Conservation (phyloP, 2,797 vertebrate genomes). For the Malurus splendens region DNA sequence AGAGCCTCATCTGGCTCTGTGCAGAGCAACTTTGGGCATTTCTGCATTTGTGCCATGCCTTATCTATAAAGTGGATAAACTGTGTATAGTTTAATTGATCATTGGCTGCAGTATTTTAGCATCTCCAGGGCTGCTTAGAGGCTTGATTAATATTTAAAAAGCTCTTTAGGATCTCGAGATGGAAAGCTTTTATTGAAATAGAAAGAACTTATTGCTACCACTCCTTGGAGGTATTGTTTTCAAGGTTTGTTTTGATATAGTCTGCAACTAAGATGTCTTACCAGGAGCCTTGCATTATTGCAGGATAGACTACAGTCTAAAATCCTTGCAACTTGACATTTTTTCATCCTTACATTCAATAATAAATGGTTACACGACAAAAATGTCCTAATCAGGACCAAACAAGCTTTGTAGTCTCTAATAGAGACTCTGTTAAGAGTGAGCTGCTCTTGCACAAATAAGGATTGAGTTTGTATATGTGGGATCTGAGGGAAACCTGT, state of each 20-base stretch:
- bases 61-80: constrained; percentile 23
- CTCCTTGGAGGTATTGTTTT: constrained; percentile 20
- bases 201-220: constrained; percentile 14
- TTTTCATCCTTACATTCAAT: constrained; percentile 2
- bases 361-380: constrained; percentile 5
- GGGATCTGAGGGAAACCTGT: neutral
- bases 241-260: constrained; percentile 19
- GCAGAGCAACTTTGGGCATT: neutral
- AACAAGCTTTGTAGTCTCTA: neutral
- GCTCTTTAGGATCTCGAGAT: constrained; percentile 23
- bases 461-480: neutral
- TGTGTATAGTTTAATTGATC: constrained; percentile 47
- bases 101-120: constrained; percentile 38
- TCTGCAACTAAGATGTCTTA: neutral
- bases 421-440: neutral
- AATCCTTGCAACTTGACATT: neutral
- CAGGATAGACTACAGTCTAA: neutral
- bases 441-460: neutral
- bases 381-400: neutral
- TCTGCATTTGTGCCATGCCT: neutral
- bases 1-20: neutral
- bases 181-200: constrained; percentile 50
- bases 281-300: neutral
- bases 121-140: constrained; percentile 38
- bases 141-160: constrained; percentile 55